Base-by-base conservation (phyloP, 1,140 invertebrate species). In the Trichoplusia ni region DNA sequence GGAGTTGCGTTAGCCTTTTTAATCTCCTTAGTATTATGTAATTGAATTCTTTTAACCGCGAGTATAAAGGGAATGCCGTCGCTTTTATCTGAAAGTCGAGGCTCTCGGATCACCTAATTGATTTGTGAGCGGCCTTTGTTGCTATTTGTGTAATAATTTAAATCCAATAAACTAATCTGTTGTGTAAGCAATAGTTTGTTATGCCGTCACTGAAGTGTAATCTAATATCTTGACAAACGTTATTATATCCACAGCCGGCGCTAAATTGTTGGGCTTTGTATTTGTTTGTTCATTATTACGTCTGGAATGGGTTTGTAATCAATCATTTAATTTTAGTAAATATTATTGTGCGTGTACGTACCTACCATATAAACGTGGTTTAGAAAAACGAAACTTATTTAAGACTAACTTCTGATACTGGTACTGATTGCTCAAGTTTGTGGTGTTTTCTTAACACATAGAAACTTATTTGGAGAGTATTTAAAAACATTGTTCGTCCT, bases 11-110 rank as follows among this genome's bases (percentile, higher is more conserved):
- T 77, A 79, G 77, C 77, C 74, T 73, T 84, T 80, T 84, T 81
- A 83, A 83, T 81, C 79, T 81, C 58, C 70, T 76, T 75, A 84
- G 73, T 68, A 75, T 76, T 82, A 84, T 82, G 73, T 81, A 82
- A 84, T 80, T 81, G 77, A 77, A 82, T 79, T 82, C 77, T 80
- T 84, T 81, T 76, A 76, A 78, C 75, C 75, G 60, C 69, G 60
- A 71, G 67, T 77, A 80, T 81, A 81, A 81, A 82, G 76, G 72
- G 74, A 82, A 78, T 75, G 54, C 73, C 75, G 46, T 63, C 56
- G 75, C 76, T 79, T 84, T 81, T 80, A 79, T 84, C 73, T 74
- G 40, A 75, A 69, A 71, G 68, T 66, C 70, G 66, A 69, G 74
- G 69, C 60, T 78, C 72, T 73, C 42, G 73, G 72, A 76, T 80